Conservation (phyloP, 2,888 invertebrate genomes). For the Aphidius colemani region DNA sequence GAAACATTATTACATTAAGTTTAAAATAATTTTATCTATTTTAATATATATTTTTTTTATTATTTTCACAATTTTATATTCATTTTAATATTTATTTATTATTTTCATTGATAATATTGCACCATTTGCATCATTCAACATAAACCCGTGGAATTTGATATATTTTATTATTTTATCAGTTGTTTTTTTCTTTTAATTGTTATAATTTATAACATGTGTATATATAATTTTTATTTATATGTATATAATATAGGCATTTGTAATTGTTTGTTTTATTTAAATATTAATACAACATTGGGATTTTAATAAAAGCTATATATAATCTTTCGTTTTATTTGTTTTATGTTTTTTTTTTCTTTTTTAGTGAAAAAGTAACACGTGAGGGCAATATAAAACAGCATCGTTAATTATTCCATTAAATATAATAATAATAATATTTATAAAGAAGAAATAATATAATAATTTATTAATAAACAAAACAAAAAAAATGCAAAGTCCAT, state of each 20-base stretch:
- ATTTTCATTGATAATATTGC: too few species aligned
- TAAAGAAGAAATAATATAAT: neutral
- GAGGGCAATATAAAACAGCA: neutral
- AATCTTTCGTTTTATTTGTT: neutral
- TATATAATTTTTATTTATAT: neutral
- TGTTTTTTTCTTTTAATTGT: slow-evolving; percentile 49
- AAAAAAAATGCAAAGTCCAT: slow-evolving; percentile 5
- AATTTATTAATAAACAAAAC: neutral
- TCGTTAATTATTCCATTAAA: neutral
- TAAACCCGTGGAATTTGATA: too few species aligned
- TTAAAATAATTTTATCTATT: too few species aligned
- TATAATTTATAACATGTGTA: neutral
- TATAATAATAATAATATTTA: too few species aligned
- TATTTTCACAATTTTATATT: too few species aligned
- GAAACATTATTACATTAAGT: too few species aligned
- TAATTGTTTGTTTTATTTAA: neutral
- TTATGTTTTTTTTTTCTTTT: neutral
- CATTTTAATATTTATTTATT: too few species aligned
- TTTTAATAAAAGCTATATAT: neutral
- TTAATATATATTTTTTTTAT: too few species aligned
- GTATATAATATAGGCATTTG: slow-evolving; percentile 1
- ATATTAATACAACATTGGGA: neutral
- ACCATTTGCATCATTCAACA: too few species aligned
- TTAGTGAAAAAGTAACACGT: slow-evolving; percentile 1
- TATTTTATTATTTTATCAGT: slow-evolving; percentile 59